A percentile compares a stretch with the other conserved stretches of the same genome.
These are phyloP conservation scores for Hybognathus amarus DNA, from an alignment of 2,797 vertebrate genomes.

Conservation along the genomic window DNA sequence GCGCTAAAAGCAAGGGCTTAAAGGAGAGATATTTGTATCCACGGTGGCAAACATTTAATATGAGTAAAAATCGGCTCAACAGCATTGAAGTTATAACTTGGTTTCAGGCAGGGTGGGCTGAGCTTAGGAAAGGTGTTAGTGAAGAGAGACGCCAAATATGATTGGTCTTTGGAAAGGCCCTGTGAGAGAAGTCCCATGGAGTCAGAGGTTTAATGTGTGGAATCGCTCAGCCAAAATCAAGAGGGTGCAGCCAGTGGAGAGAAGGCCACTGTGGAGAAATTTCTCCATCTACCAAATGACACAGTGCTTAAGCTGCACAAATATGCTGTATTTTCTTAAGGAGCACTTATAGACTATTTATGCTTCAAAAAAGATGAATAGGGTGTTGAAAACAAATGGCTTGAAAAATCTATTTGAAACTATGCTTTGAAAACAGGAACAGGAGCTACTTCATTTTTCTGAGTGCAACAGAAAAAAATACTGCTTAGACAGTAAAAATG, in stretches of 20 bases:
- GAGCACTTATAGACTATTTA: slow-evolving; percentile 36
- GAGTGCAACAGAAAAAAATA: not conserved
- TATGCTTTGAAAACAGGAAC: slow-evolving; percentile 6
- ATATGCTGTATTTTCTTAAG: slow-evolving; percentile 32
- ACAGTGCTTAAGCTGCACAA: slow-evolving; percentile 11
- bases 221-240: slow-evolving; percentile 52
- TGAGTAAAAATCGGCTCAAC: slow-evolving; percentile 31
- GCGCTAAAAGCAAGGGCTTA: slow-evolving; percentile 48
- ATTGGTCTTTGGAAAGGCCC: slow-evolving; percentile 23
- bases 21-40: slow-evolving; percentile 41
- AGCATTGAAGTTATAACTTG: slow-evolving; percentile 4
- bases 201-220: slow-evolving; percentile 39
- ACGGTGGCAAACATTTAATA: slow-evolving; percentile 26
- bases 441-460: not conserved
- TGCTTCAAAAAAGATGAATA: slow-evolving; percentile 23
- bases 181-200: slow-evolving; percentile 41
- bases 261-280: slow-evolving; percentile 31
- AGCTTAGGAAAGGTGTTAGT: slow-evolving; percentile 45
- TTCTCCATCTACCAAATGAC: slow-evolving; percentile 38
- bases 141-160: slow-evolving; percentile 28
- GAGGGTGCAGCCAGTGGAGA: slow-evolving; percentile 21
- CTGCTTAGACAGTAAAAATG: not conserved
- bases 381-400: slow-evolving; percentile 36
- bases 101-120: slow-evolving; percentile 51
- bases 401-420: slow-evolving; percentile 2